phyloP scores from a whole-genome alignment of 1,140 invertebrate genomes.

The Caenorhabditis latens region DNA sequence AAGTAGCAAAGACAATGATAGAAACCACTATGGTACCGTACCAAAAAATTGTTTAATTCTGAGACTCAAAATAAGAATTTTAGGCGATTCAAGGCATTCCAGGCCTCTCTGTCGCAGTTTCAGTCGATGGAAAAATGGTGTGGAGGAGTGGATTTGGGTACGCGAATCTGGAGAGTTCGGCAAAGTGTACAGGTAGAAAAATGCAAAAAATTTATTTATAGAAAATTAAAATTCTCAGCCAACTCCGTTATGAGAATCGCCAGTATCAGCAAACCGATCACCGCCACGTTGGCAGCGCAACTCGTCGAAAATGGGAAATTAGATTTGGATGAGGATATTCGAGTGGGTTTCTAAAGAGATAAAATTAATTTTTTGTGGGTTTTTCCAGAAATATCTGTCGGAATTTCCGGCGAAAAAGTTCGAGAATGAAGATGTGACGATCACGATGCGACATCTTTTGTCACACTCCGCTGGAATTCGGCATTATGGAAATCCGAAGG shows the following conservation, averaged over 20 bases:
- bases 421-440: constrained; percentile 78
- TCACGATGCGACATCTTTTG: constrained; percentile 72
- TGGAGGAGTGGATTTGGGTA: constrained; percentile 81
- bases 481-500: constrained; percentile 70
- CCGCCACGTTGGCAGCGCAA: constrained; percentile 81
- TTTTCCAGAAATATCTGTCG: constrained; percentile 77
- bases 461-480: constrained; percentile 70
- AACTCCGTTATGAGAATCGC: constrained; percentile 81
- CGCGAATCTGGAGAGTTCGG: constrained; percentile 81
- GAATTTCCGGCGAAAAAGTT: constrained; percentile 81
- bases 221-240: constrained; percentile 56
- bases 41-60: too few species aligned
- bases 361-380: too few species aligned
- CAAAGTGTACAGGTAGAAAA: constrained; percentile 78
- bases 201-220: constrained; percentile 73
- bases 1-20: constrained; percentile 34
- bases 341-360: constrained; percentile 76
- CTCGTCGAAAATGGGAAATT: constrained; percentile 81
- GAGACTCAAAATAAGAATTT: too few species aligned
- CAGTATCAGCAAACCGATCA: constrained; percentile 82
- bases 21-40: constrained; percentile 56
- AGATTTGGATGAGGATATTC: constrained; percentile 81
- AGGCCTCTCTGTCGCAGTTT: constrained; percentile 81
- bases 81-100: constrained; percentile 78
- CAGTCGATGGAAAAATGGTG: constrained; percentile 80